Base-by-base conservation (phyloP, 2,888 invertebrate genomes). In the Priocnemis perturbator region DNA sequence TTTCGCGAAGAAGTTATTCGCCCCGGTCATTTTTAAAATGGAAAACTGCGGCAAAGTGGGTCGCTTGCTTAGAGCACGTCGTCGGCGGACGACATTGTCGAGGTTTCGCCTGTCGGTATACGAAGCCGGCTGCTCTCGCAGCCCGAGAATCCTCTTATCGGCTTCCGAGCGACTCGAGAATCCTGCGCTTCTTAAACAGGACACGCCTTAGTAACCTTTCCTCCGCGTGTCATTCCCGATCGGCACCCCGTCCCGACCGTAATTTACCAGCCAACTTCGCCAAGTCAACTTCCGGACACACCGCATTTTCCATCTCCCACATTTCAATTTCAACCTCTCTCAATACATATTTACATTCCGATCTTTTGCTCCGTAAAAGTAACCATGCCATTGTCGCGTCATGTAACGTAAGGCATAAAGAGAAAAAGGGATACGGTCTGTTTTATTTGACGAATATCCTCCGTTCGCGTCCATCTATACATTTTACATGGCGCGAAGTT, bases 1-100 rank as follows among this genome's bases (percentile, higher is more conserved):
- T 84, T 78, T 75, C 73, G 67, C 76, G 68, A 60, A 26, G 63
- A 71, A 82, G 71, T 83, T 76, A 71, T 71, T 70, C 65, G 72
- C 48, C 62, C 59, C 59, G 74, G 76, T 69, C 76, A 76, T 79
- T 82, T 82, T 78, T 71, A 69, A 74, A 81, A 75, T 60, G 67
- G 62, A 50, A 73, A 78, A 73, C 72, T 64, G 58, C 67, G 61
- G 45, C 20, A 65, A 77, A 77, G 72, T 77, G 59, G 77, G 77
- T 77, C 77, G 66, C 61, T 52, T 44, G 60, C 47, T 73, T 76
- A 67, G 64, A 60, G 45, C 56, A 48, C 58, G 68, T 37, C 44
- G 44, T 45, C 14, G 62, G 21, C 1, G 37, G 11, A 37, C 37
- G 11, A 37, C 37, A 37, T 37, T 37, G 37, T 37, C 37, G 37